phyloP scores from a whole-genome alignment of 2,113 vertebrate species.

The Stegostoma tigrinum region DNA sequence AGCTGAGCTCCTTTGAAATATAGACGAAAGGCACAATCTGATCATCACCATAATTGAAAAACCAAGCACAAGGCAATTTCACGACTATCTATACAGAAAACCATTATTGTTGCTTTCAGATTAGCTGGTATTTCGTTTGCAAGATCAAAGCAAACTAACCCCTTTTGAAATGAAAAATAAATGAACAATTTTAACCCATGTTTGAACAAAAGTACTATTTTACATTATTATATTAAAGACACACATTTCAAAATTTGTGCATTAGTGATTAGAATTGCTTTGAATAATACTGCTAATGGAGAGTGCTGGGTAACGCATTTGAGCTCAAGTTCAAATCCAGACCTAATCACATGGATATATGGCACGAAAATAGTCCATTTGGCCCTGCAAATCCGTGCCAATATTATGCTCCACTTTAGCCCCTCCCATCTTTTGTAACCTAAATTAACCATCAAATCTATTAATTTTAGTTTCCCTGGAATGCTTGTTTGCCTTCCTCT shows the following conservation, averaged over 20 bases:
- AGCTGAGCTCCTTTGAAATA: background rate
- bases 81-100: background rate
- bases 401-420: background rate
- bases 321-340: background rate
- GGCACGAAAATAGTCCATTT: background rate
- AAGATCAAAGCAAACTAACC: background rate
- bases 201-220: background rate
- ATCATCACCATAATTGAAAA: background rate
- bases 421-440: background rate
- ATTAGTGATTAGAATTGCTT: background rate
- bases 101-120: background rate
- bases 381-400: background rate
- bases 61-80: background rate
- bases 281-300: background rate
- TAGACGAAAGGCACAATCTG: background rate
- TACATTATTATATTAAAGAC: background rate
- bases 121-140: background rate
- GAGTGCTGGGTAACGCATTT: background rate
- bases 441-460: background rate
- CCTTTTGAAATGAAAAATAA: constrained; percentile 2
- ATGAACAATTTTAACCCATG: background rate
- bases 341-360: background rate
- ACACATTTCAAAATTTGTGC: background rate
- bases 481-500: background rate
- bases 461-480: background rate